Conservation (phyloP, 2,888 invertebrate species). For the Trichopria drosophilae region DNA sequence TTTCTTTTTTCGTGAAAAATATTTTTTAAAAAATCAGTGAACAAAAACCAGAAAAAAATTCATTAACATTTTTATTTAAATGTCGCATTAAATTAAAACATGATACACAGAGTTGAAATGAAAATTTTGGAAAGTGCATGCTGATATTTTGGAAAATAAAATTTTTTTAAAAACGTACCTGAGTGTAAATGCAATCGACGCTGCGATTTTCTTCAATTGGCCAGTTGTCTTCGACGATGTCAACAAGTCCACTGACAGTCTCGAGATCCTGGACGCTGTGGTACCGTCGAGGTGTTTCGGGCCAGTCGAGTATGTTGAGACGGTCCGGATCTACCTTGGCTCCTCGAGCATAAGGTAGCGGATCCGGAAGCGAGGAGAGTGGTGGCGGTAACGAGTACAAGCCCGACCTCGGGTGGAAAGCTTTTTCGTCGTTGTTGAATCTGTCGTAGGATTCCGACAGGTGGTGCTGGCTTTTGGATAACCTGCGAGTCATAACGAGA, state of each 20-base stretch:
- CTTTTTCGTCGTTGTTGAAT: conserved; percentile 44
- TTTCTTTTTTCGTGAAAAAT: no score
- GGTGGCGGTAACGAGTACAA: conserved; percentile 48
- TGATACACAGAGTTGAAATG: no score
- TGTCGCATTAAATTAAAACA: no score
- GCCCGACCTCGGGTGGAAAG: conserved; percentile 50
- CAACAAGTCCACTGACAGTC: conserved; percentile 54
- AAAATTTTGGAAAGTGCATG: no score
- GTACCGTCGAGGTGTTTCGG: conserved; percentile 49
- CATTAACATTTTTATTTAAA: no score
- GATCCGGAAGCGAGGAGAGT: conserved; percentile 46
- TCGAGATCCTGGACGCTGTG: conserved; percentile 54
- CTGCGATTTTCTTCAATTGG: conserved; percentile 52
- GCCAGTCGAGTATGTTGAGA: conserved; percentile 55
- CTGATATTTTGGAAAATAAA: no score
- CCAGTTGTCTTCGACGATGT: conserved; percentile 55
- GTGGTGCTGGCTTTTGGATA: conserved; percentile 55
- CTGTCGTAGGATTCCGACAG: conserved; percentile 52
- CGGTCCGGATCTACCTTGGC: conserved; percentile 44
- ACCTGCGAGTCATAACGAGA: conserved; percentile 42
- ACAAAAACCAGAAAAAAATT: no score
- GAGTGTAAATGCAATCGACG: conserved; percentile 54
- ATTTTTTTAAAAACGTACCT: no score
- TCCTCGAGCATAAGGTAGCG: conserved; percentile 37
- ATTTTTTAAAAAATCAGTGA: no score